A percentile compares a stretch with the other conserved stretches of the same genome.
phyloP scores from a whole-genome alignment of 2,113 vertebrate genomes.

The Psettodes erumei region DNA sequence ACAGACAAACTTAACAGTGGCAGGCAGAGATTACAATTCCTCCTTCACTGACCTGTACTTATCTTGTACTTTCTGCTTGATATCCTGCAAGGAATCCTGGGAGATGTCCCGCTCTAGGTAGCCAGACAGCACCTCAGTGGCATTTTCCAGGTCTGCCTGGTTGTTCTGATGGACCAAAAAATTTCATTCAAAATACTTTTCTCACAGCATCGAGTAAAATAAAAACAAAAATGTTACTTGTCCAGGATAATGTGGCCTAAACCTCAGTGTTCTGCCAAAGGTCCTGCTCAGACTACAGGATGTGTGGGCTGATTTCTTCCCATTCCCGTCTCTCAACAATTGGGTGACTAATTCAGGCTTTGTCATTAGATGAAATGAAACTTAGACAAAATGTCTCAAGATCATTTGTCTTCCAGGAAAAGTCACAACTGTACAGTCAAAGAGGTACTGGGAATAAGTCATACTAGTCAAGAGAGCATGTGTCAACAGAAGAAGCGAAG shows the following conservation, averaged over 20 bases:
- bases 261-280: neutral
- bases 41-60: slow-evolving; percentile 93
- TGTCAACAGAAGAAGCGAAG: neutral
- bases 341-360: neutral
- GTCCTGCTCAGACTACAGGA: neutral
- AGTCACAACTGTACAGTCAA: neutral
- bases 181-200: neutral
- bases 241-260: neutral
- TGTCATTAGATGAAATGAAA: slow-evolving; percentile 1
- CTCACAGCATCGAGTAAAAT: neutral
- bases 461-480: neutral
- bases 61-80: slow-evolving; percentile 99
- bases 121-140: slow-evolving; percentile 98
- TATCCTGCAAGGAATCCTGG: slow-evolving; percentile 99
- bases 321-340: neutral
- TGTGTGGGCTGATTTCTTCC: neutral
- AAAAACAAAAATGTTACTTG: neutral
- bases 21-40: neutral
- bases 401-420: neutral
- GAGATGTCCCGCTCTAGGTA: slow-evolving; percentile 99
- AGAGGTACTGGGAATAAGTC: neutral
- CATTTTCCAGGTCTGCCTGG: slow-evolving; percentile 99
- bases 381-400: neutral
- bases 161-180: slow-evolving; percentile 87
- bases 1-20: neutral